phyloP scores from a whole-genome alignment of 2,113 vertebrate genomes.

The Tragelaphus scriptus region DNA sequence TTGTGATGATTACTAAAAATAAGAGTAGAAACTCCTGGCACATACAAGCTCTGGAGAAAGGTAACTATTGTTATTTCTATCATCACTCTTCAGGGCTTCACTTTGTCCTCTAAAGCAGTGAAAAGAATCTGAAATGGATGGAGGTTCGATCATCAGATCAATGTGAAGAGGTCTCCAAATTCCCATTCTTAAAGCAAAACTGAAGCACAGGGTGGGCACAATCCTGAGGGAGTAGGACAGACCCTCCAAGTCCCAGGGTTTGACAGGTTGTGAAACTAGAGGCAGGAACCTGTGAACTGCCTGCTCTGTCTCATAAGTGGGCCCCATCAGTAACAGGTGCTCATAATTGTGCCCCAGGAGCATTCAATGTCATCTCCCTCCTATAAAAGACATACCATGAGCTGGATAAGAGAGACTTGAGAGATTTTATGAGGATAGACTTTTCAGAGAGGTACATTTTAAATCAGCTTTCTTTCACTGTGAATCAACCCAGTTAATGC shows the following conservation, averaged over 20 bases:
- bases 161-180: background rate
- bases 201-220: background rate
- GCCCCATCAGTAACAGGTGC: background rate
- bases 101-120: background rate
- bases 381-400: background rate
- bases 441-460: background rate
- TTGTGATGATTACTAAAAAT: background rate
- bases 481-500: conserved; percentile 12
- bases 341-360: background rate
- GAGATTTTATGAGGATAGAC: background rate
- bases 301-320: background rate
- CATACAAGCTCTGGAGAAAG: background rate
- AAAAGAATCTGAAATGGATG: background rate
- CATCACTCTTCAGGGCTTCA: background rate
- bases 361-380: background rate
- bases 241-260: background rate
- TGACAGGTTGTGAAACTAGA: background rate
- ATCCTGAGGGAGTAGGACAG: background rate
- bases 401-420: background rate
- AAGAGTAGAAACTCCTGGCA: background rate
- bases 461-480: background rate
- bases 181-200: background rate
- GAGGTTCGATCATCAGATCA: background rate
- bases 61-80: background rate
- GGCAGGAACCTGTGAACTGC: background rate